Base-by-base conservation (phyloP, 2,113 vertebrate species). In the Platysteira castanea region DNA sequence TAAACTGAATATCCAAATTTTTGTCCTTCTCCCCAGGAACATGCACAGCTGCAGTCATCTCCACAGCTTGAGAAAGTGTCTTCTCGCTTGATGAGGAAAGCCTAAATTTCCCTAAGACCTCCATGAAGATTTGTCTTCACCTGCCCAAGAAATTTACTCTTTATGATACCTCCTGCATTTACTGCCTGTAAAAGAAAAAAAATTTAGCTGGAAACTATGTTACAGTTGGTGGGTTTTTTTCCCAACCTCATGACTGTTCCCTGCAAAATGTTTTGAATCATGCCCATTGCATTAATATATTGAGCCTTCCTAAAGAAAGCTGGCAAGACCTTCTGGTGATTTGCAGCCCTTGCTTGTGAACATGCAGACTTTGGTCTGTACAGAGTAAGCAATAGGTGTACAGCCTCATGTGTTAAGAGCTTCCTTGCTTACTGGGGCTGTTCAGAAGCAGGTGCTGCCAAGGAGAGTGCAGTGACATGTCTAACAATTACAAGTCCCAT, bases 21-120 rank as follows among this genome's bases (percentile, higher is more conserved):
- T 93, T 96, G 89, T 95, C 91, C 52, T 91, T 79, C 24, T 92
- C 77, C 82, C 59, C 88, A 77, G 96, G 71, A 96, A 84, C 19
- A 39, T 3, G 7, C 46, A 90, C 65, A 77, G 57, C 61, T 90
- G 77, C 64, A 74, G 47, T 68, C 84, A 86, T 87, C 60, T 89
- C 82, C 85, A 69, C 13, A 13, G 59, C 52, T 89, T 93, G 74
- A 53, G 76, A 84, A 94, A 92, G 47, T 82, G 39, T 46, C 91
- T 91, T 90, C 69, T 68, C 93, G 84, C 56, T 77, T 79, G 30
- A 78, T 4, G 4, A 84, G 41, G 64, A 89, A 94, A 91, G 60
- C 53, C 78, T 39, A 44, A 31, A 71, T 93, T 84, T 86, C 87
- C 47, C 31, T 56, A 68, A 75, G 37, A 91, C 18, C 21, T 16